Conservation (phyloP, 2,797 vertebrate genomes). For the Choloepus didactylus region DNA sequence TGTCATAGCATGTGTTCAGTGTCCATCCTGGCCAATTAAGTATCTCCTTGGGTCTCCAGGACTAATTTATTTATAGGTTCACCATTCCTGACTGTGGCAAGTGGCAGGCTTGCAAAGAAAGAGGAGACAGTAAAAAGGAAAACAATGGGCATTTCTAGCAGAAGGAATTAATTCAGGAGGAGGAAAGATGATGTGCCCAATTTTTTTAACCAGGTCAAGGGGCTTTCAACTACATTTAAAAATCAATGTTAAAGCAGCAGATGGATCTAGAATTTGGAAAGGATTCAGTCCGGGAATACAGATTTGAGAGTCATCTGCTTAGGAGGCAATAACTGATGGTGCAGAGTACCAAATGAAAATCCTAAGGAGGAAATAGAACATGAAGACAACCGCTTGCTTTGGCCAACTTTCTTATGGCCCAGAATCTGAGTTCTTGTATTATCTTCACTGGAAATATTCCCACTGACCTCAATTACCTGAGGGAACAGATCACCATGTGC, state of each 20-base stretch:
- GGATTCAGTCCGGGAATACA: neutral
- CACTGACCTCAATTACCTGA: slow-evolving; percentile 45
- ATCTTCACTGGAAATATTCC: slow-evolving; percentile 23
- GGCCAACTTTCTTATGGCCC: neutral
- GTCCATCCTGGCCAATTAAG: neutral
- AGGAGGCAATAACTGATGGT: slow-evolving; percentile 10
- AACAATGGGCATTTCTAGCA: neutral
- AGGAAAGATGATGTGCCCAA: neutral
- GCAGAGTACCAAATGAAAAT: neutral
- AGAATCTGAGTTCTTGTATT: slow-evolving; percentile 48
- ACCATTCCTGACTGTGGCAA: neutral
- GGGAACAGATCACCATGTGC: neutral
- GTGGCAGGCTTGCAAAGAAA: neutral
- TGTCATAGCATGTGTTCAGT: neutral
- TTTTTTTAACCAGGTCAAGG: neutral
- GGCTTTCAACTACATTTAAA: slow-evolving; percentile 14
- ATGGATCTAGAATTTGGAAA: neutral
- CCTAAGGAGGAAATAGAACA: neutral
- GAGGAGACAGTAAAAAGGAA: neutral
- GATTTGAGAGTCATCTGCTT: neutral
- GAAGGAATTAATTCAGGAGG: neutral
- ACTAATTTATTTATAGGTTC: neutral
- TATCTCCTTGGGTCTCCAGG: neutral
- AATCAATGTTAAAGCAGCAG: slow-evolving; percentile 58
- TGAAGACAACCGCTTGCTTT: neutral